Percentiles rank a stretch among this genome's conserved stretches.
phyloP scores from a whole-genome alignment of 1,140 invertebrate species.

The Octopus sinensis region DNA sequence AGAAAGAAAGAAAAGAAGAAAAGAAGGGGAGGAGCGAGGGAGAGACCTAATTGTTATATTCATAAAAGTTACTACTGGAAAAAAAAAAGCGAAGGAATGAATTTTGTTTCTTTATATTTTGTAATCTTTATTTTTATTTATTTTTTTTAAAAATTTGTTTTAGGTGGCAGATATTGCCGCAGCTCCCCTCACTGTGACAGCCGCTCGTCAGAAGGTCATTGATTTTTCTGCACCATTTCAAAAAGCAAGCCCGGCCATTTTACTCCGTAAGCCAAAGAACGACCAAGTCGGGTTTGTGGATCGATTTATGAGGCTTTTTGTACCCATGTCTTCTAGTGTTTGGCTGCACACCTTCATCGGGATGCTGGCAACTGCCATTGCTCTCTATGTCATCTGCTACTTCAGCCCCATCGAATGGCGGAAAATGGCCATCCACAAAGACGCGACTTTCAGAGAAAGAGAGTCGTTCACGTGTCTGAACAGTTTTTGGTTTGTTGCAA shows the following conservation, averaged over 20 bases:
- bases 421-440: conserved; percentile 54
- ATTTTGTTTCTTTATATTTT: conserved; percentile 10
- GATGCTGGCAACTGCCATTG: conserved; percentile 78
- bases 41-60: too few species aligned
- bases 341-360: conserved; percentile 48
- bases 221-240: conserved; percentile 52
- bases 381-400: conserved; percentile 74
- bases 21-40: too few species aligned
- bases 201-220: conserved; percentile 33
- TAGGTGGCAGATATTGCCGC: conserved; percentile 49
- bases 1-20: too few species aligned
- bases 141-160: not conserved
- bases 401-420: conserved; percentile 95
- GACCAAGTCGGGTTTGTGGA: conserved; percentile 27
- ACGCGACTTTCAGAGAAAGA: conserved; percentile 37
- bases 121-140: not conserved
- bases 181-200: conserved; percentile 48
- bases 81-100: not conserved
- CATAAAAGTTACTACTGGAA: too few species aligned
- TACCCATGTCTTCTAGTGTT: conserved; percentile 80
- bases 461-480: conserved; percentile 52
- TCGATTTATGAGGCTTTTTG: conserved; percentile 88
- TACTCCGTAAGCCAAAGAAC: conserved; percentile 42
- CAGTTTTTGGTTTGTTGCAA: conserved; percentile 48
- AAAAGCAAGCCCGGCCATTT: conserved; percentile 42